These are phyloP conservation scores for Nomada flava DNA, from an alignment of 2,888 invertebrate genomes.

Conservation along the genomic window DNA sequence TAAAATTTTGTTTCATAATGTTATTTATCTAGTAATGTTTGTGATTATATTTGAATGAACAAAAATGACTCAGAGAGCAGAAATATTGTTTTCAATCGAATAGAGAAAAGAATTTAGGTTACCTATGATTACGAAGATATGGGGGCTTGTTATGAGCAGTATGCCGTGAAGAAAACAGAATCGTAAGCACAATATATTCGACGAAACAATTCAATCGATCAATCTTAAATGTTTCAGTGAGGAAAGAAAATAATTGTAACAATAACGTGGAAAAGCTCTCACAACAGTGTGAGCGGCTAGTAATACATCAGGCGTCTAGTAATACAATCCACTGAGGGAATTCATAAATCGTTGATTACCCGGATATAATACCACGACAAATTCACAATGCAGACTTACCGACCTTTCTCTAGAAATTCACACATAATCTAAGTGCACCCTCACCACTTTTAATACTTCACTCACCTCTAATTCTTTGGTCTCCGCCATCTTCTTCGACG, in stretches of 20 bases:
- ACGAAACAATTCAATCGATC: slow-evolving; percentile 21
- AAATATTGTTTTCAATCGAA: slow-evolving; percentile 8
- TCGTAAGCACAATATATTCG: slow-evolving; percentile 17
- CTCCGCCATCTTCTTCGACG: slow-evolving; percentile 82
- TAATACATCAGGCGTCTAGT: slow-evolving; percentile 34
- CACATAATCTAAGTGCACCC: slow-evolving; percentile 50
- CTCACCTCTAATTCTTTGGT: slow-evolving; percentile 83
- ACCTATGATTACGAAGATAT: slow-evolving; percentile 43
- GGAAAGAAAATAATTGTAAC: slow-evolving; percentile 18
- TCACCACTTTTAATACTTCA: slow-evolving; percentile 64
- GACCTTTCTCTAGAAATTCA: slow-evolving; percentile 41
- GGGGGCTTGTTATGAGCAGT: slow-evolving; percentile 12
- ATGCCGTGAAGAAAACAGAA: slow-evolving; percentile 20
- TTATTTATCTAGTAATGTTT: not conserved
- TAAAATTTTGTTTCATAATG: not conserved
- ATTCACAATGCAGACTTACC: slow-evolving; percentile 49
- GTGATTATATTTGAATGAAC: too few species aligned
- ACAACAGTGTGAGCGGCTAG: slow-evolving; percentile 21
- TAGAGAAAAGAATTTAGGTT: slow-evolving; percentile 44
- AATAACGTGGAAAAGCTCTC: slow-evolving; percentile 15
- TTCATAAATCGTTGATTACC: slow-evolving; percentile 49
- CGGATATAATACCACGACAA: slow-evolving; percentile 57
- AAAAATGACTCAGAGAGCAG: not conserved
- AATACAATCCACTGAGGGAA: slow-evolving; percentile 42
- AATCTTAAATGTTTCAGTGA: slow-evolving; percentile 19